Base-by-base conservation (phyloP, 1,140 invertebrate genomes). In the Drosophila parabipectinata region DNA sequence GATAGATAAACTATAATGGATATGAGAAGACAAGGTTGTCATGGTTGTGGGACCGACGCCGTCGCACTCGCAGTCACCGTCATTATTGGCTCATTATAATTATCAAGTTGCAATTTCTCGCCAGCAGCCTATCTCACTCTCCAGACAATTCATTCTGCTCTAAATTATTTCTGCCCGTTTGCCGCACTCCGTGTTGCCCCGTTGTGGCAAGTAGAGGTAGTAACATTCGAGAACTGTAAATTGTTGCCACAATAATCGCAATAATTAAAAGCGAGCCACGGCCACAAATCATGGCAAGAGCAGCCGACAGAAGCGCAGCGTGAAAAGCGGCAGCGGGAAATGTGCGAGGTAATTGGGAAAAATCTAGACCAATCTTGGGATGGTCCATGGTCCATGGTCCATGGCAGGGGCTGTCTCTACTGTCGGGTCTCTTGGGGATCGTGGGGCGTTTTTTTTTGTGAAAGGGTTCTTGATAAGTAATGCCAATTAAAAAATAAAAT, bases 221-320 rank as follows among this genome's bases (percentile, higher is more conserved):
- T 47, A 47, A 47, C 77, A 72, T 73, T 85, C 66, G 81, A 77
- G 69, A 84, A 84, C 81, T 80, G 81, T 84, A 84, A 84, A 84
- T 76, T 85, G 77, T 66, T 84, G 80, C 80, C 77, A 80, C 81
- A 84, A 85, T 85, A 84, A 84, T 84, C 77, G 81, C 77, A 84
- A 84, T 84, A 84, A 84, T 84, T 84, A 84, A 80, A 84, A 84
- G 77, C 72, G 62, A 79, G 64, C 56, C 56, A 72, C 55, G 44
- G 57, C 73, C 77, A 84, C 81, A 84, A 84, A 85, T 84, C 81
- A 81, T 84, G 67, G 56, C 9, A 66, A 55, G 55, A 18, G 44
- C 9, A 44, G n/a, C 6, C 51, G 50, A 21, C 32, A 30, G 21
- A 34, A 44, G 15, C 26, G 53, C 37, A 45, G 53, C 61, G 56